Evolutionary conservation across 2,113 vertebrate species (phyloP), one percentile per base, ranked within the genome.

Genomic region (Oreochromis tanganicae): DNA sequence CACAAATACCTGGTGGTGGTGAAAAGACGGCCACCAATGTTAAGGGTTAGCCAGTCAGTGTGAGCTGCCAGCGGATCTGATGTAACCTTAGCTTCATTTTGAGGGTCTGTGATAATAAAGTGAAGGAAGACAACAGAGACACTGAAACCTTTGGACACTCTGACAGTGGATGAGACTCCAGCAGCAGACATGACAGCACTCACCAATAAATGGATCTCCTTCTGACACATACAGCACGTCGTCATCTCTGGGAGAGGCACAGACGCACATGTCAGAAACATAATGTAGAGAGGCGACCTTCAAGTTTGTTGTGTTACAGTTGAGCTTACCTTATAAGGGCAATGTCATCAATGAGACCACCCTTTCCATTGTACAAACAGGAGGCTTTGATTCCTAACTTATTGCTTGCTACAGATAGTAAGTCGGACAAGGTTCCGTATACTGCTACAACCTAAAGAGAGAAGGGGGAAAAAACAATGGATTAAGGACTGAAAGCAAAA

Each of bases 171-270:
- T n/a, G 34, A 57, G 24, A 16, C n/a, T 17, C 24, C 63, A 50
- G 21, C 27, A 68, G 41, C 71, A 63, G 9, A 79, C 43, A 78
- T 50, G 6, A 50, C 19, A 36, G 12, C 32, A 96, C 98, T 98
- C 92, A 99, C 98, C 98, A 88, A 98, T 96, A 90, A 98, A 98
- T 3, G 98, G 97, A 48, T 99, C 98, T 85, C 98, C 98, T 95
- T 99, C 98, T 86, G 98, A 99, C 89, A 99, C 98, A 91, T 98
- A 99, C 79, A 99, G 92, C 85, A 99, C 98, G 86, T 99, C 98
- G 84, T 99, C 98, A 93, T 99, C 98, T 95, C 98, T 99, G 91
- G 61, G 32, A 29, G 7, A 86, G 29, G n/a, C 17, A 81, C 36
- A 88, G 5, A 48, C 41, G 21, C 14, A 89, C 11, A 61, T 2